Conservation (phyloP, 2,113 vertebrate species). For the Ploceus nigricollis region DNA sequence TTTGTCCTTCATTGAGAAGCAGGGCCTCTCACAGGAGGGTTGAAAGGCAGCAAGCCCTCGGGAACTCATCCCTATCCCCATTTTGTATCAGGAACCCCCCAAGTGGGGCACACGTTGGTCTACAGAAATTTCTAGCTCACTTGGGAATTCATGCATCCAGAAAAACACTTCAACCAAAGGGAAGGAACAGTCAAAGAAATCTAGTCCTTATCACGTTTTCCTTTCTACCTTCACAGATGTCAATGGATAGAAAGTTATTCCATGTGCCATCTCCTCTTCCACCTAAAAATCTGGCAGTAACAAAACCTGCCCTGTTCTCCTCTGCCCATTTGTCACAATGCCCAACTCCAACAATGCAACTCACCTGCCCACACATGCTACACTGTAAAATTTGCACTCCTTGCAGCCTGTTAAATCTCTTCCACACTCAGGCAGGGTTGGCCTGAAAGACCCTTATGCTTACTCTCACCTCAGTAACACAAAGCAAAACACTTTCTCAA, state of each 20-base stretch:
- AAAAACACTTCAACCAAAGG: neutral
- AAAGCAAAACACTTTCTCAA: neutral
- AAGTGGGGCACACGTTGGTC: fast-evolving
- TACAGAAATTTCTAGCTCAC: neutral
- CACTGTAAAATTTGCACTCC: neutral
- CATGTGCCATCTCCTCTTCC: neutral
- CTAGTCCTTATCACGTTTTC: neutral
- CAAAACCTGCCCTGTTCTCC: neutral
- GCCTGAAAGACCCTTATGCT: neutral
- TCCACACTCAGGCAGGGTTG: fast-evolving
- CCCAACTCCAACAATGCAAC: neutral
- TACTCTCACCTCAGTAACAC: neutral
- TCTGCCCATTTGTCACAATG: neutral
- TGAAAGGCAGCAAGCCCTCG: neutral
- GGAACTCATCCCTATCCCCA: neutral
- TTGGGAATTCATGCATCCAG: neutral
- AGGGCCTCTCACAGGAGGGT: fast-evolving
- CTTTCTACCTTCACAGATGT: neutral
- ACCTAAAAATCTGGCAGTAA: neutral
- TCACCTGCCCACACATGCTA: neutral
- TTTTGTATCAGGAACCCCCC: neutral
- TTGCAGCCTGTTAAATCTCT: neutral
- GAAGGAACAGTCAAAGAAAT: neutral
- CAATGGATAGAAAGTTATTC: neutral
- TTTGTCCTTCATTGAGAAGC: neutral